Evolutionary conservation across 2,113 vertebrate genomes (phyloP).

Genomic region (Colinus virginianus): DNA sequence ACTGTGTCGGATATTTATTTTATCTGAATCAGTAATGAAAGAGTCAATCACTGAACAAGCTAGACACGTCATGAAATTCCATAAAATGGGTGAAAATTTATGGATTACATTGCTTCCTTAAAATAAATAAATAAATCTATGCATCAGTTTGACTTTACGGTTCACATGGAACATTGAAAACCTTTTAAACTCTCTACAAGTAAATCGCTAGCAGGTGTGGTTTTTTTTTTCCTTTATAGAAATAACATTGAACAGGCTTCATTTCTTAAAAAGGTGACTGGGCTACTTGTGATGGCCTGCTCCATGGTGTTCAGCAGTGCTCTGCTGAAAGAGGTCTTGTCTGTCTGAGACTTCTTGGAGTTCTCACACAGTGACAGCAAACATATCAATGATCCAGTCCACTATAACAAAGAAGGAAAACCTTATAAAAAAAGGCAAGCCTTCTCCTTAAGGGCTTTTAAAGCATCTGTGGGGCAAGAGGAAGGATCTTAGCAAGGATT

Average conservation of each 20-base stretch:
- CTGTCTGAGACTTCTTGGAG: not conserved
- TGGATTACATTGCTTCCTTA: not conserved
- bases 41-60: not conserved
- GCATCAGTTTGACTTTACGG: not conserved
- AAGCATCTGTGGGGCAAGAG: not conserved
- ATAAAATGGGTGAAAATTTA: not conserved
- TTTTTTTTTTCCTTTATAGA: not conserved
- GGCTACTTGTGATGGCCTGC: not conserved
- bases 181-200: not conserved
- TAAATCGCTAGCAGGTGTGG: not conserved
- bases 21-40: not conserved
- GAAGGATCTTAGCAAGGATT: accelerated
- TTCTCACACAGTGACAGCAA: not conserved
- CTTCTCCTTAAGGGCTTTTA: not conserved
- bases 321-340: accelerated
- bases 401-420: not conserved
- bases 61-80: slow-evolving; percentile 26
- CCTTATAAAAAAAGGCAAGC: not conserved
- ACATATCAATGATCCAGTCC: not conserved
- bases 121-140: not conserved
- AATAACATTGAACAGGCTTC: not conserved
- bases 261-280: not conserved
- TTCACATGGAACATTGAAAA: not conserved
- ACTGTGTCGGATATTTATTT: not conserved
- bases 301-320: not conserved